Conservation (phyloP, 2,797 vertebrate species). For the Lacerta agilis region DNA sequence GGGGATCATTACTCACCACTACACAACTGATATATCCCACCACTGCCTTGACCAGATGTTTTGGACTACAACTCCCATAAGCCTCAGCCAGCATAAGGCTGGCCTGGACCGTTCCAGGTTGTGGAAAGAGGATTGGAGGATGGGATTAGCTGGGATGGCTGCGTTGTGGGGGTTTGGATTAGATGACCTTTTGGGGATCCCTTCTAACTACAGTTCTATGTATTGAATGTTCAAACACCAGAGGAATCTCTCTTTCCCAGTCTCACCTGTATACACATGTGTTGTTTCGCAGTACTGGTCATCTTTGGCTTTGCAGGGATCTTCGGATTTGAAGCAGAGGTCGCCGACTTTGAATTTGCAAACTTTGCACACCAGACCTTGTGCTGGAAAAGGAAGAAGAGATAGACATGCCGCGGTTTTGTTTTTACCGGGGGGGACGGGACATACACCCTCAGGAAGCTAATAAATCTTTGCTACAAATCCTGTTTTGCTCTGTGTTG, state of each 20-base stretch:
- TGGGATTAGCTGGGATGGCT: no score
- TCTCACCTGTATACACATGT: conserved; percentile 10
- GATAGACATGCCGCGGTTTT: neutral
- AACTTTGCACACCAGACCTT: conserved; percentile 24
- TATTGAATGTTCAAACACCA: no score
- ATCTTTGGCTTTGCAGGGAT: neutral
- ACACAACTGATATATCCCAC: neutral
- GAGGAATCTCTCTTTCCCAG: neutral
- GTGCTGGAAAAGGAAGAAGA: conserved; percentile 1
- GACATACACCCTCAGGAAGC: neutral
- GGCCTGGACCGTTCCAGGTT: no score
- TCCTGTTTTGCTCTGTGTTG: neutral
- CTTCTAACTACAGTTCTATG: no score
- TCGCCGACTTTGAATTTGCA: conserved; percentile 8
- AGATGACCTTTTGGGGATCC: no score
- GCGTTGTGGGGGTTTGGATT: no score
- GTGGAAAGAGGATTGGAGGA: no score
- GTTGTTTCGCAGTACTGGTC: conserved; percentile 23
- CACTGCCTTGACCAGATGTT: no score
- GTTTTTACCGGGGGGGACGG: neutral
- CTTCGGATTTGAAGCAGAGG: neutral
- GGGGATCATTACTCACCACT: neutral
- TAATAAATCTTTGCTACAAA: neutral
- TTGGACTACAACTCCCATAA: no score
- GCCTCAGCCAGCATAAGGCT: no score